Evolutionary conservation across 2,797 vertebrate species (phyloP), one percentile per base, ranked within the genome.

Genomic region (Molothrus ater): DNA sequence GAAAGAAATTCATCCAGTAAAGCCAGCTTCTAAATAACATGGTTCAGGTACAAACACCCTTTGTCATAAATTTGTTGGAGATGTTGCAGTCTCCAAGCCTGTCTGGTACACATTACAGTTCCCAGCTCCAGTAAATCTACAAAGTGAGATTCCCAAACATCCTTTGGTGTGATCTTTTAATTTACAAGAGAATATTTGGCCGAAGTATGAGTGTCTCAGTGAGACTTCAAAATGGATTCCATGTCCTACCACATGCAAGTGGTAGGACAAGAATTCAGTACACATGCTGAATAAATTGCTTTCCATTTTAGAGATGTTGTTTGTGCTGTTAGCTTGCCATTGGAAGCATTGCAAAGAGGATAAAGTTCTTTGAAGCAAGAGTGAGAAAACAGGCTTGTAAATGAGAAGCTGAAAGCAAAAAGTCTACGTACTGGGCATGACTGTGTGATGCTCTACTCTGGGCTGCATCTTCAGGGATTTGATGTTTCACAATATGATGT

Each of bases 1-100:
- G n/a, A 45, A 95, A 92, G 51, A 56, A 97, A 80, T 83, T 80
- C 7, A 94, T 80, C 7, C 28, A 14, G 22, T 83, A 96, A 95
- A 90, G 57, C 36, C 74, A 95, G 51, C 59, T 79, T 88, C 70
- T 91, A 80, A 95, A 95, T 70, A 86, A 42, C 22, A 85, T 85
- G 54, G 76, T 48, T 85, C 50, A 85, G 47, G 48, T 71, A 89
- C 82, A 91, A 60, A 88, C 21, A 73, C 24, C 2, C 36, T 43
- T 32, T 85, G 53, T 60, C n/a, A n/a, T n/a, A 47, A 51, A 83
- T 79, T 93, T 92, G 7, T 61, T 86, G 36, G 59, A 76, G 32
- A 47, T 2, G 12, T 51, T 91, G 18, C 51, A 84, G 47, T 65
- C 36, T 86, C 63, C 51, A 81, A 24, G 36, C 61, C 50, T 42